Base-by-base conservation (phyloP, 2,113 vertebrate genomes). In the Taurulus bubalis region DNA sequence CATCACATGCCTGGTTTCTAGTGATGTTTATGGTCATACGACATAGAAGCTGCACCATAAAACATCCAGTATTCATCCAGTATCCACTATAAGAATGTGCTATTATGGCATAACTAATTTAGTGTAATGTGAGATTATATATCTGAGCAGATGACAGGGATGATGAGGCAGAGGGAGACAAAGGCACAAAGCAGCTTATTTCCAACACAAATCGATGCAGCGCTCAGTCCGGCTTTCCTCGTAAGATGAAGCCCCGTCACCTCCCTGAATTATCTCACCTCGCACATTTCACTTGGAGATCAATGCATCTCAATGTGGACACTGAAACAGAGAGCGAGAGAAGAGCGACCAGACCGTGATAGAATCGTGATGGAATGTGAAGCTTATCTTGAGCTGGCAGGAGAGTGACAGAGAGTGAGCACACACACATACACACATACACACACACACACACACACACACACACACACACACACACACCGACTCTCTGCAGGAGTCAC, bases 351-450 rank as follows among this genome's bases (percentile, higher is more conserved):
- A 87, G 86, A 85, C 81, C 82, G 71, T 84, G 85, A 91, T 85
- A 68, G 83, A 87, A 88, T 89, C 55, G 22, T 59, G 74, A 80
- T 86, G 90, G 90, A 92, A 93, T 91, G 91, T 77, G 80, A 3
- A 72, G 87, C 84, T 90, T 90, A 89, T 89, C 87, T 79, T 70
- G 76, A 45, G 69, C 62, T 88, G 83, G 77, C 77, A 84, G 79
- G 68, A 82, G 59, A 86, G 49, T 51, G 20, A 71, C 5, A 0
- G 34, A 78, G 65, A 47, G 4, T 7, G 12, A 8, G 36, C 24
- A 30, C 68, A 55, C 55, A 53, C 70, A 40, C 40, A 45, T n/a
- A 60, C 56, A 38, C 36, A 59, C 73, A 45, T 15, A 58, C 49
- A 45, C 62, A 63, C 71, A 42, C 42, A 47, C 32, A 62, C 58